phyloP scores from a whole-genome alignment of 2,888 invertebrate genomes.

The Scaeva pyrastri region DNA sequence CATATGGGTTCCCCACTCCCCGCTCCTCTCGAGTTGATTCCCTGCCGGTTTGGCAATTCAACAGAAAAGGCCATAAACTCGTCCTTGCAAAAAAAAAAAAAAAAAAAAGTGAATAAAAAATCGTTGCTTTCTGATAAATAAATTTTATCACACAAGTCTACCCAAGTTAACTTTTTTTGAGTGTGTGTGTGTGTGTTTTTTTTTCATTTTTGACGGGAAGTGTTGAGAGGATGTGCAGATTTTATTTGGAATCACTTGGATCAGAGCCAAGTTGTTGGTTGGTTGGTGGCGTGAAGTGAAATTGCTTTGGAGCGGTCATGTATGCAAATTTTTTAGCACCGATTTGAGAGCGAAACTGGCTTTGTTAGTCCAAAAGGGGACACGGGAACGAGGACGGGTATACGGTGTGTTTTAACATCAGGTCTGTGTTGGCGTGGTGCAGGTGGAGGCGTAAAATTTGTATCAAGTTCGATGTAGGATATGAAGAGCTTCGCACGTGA shows the following conservation, averaged over 20 bases:
- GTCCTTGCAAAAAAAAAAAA: neutral
- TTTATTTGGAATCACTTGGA: conserved; percentile 59
- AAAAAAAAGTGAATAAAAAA: neutral
- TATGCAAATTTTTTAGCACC: conserved; percentile 54
- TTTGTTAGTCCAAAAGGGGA: too few relatives aligned
- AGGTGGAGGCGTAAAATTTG: conserved; percentile 1
- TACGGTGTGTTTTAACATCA: neutral
- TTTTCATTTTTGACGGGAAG: too few relatives aligned
- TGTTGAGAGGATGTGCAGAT: conserved; percentile 47
- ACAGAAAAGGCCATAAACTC: conserved; percentile 37
- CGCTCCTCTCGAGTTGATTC: neutral
- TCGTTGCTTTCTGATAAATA: conserved; percentile 61
- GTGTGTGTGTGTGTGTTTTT: too few relatives aligned
- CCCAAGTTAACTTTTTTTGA: conserved; percentile 10
- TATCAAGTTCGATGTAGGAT: conserved; percentile 23
- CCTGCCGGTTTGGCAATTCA: conserved; percentile 28
- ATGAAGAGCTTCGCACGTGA: conserved; percentile 32
- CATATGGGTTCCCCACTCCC: neutral
- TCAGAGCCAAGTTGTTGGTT: conserved; percentile 35
- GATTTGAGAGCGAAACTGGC: conserved; percentile 31
- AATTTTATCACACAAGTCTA: conserved; percentile 51
- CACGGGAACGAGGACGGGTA: too few relatives aligned
- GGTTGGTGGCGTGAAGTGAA: conserved; percentile 26
- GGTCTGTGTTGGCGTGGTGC: neutral
- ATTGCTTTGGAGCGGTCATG: conserved; percentile 59